Evolutionary conservation across 2,797 vertebrate genomes (phyloP), one percentile per base, ranked within the genome.

Genomic region (Hemibagrus guttatus): DNA sequence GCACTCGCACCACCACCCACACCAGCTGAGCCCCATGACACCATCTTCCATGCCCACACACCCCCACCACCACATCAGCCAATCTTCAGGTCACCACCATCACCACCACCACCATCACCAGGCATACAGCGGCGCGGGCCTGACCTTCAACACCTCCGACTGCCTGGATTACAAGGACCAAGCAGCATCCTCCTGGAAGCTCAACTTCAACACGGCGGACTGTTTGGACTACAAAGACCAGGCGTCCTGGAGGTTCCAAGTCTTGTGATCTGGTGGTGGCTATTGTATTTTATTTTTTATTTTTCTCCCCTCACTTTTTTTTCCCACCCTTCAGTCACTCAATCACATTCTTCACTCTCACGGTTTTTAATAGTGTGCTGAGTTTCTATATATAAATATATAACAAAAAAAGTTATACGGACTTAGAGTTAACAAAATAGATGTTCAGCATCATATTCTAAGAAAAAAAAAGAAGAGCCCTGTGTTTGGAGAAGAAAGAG

Each of bases 191-290:
- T 97, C 98, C 26, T 99, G 98, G 98, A 99, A 99, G 93, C 97
- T 99, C 95, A 99, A 99, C 96, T 99, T 99, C 93, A 99, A 98
- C 91, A 95, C 98, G 78, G 95, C 97, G n/a, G 98, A 99, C 95
- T 99, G 98, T 95, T 97, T 99, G 93, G 98, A 99, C 97, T 99
- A 99, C 96, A 99, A 99, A 94, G 98, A 99, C 95, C 98, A 99
- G 96, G 95, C 98, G 17, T 98, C 98, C 82, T 99, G 98, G 98
- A 97, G 97, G 95, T 99, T 99, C 95, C 98, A 99, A 94, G 98
- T 99, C 92, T 97, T 99, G 96, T 99, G 97, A 99, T 95, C 14
- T 63, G 78, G 39, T 42, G 91, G 58, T 76, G 49, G 58, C 76
- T 56, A 11, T 39, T 54, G 26, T 80, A 6, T 19, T 28, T 58